Base-by-base conservation (phyloP, 2,113 vertebrate species). In the Neogobius melanostomus region DNA sequence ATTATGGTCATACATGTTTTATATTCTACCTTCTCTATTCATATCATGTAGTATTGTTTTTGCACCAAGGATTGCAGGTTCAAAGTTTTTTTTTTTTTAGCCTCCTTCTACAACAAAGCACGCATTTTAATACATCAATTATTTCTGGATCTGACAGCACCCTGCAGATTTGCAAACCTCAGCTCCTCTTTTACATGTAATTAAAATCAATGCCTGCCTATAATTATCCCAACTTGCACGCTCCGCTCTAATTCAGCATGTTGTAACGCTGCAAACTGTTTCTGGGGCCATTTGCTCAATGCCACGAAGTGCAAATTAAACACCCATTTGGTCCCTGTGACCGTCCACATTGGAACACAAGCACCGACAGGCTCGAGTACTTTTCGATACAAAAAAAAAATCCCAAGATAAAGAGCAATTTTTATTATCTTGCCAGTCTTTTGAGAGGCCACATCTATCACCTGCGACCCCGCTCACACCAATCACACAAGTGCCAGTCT, bases 261-360 rank as follows among this genome's bases (percentile, higher is more conserved):
- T 49, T 59, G 17, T 63, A 16, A 49, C 48, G 16, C 51, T 46
- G 65, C 11, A 43, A n/a, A 44, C 8, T 8, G 12, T 60, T 75
- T 63, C 61, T 14, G 44, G 52, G 15, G 11, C 61, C 59, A 46
- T 76, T 76, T 70, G 54, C 75, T 82, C 69, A 75, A 61, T 67
- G 43, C 48, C 72, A 71, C 79, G 21, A 79, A 69, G 56, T 69
- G 65, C 66, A 76, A 79, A 78, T 79, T 46, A 76, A 78, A 75
- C 63, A 72, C n/a, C 21, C 53, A 67, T 70, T 59, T 56, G n/a
- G 47, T 49, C 57, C 52, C 21, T 69, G 53, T 79, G 71, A 77
- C 47, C 64, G 11, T 12, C 36, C 16, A 8, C 17, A 61, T 69
- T 62, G 56, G 5, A 45, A 9, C 69, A 62, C 63, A 69, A 69